A percentile compares a stretch with the other conserved stretches of the same genome.
phyloP scores from a whole-genome alignment of 2,113 vertebrate species.

The Budorcas taxicolor region DNA sequence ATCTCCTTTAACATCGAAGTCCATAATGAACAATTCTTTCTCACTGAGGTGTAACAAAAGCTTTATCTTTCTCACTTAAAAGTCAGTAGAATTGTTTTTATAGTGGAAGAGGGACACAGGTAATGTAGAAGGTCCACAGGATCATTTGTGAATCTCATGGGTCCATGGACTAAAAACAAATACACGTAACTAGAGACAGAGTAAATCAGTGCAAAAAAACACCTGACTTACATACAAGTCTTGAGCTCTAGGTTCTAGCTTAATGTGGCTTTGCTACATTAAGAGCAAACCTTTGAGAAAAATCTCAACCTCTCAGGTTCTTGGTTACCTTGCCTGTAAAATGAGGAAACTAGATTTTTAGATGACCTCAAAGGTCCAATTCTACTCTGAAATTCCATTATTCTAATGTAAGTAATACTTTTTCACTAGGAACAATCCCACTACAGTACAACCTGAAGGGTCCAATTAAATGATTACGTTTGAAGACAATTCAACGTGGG shows the following conservation, averaged over 20 bases:
- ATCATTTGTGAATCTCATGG: background rate
- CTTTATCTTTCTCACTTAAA: background rate
- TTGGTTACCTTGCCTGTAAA: background rate
- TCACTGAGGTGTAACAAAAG: background rate
- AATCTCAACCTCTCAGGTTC: background rate
- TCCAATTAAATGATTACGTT: background rate
- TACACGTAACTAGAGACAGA: background rate
- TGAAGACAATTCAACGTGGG: background rate
- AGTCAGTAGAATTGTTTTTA: background rate
- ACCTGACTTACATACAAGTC: background rate
- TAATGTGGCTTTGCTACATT: background rate
- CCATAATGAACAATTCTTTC: background rate
- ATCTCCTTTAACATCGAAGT: background rate
- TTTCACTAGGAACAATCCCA: background rate
- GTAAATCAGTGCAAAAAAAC: background rate
- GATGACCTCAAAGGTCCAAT: background rate
- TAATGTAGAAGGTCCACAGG: background rate
- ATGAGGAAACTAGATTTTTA: background rate
- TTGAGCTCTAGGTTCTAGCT: background rate
- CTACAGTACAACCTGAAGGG: background rate
- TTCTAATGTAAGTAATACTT: background rate
- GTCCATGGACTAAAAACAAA: background rate
- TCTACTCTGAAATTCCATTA: background rate
- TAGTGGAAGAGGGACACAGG: background rate
- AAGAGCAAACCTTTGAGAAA: background rate